Percentiles rank a stretch among this genome's conserved stretches.
Evolutionary conservation across 2,113 vertebrate genomes (phyloP).

Genomic region (Scartelaos histophorus): DNA sequence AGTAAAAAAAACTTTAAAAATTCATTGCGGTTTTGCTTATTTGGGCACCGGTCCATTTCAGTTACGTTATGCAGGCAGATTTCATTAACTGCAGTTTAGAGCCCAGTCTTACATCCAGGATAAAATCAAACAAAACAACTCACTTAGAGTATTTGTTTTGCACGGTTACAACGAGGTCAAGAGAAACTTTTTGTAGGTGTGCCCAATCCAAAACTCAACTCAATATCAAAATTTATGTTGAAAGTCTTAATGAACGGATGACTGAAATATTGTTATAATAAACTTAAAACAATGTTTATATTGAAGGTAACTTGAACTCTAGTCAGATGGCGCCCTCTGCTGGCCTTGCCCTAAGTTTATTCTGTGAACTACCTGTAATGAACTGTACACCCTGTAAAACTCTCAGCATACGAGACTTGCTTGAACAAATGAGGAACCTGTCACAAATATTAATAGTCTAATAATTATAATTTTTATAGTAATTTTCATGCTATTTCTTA

Average conservation of each 20-base stretch:
- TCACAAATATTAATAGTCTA: too few relatives aligned
- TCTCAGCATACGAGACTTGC: too few relatives aligned
- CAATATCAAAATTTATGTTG: not conserved
- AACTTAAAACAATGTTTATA: too few relatives aligned
- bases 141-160: slow-evolving; percentile 7
- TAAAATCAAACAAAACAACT: slow-evolving; percentile 13
- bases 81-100: slow-evolving; percentile 19
- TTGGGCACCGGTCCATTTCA: slow-evolving; percentile 9
- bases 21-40: slow-evolving; percentile 12
- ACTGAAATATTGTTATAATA: too few relatives aligned
- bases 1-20: slow-evolving; percentile 14
- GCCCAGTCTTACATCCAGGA: slow-evolving; percentile 8
- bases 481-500: too few relatives aligned
- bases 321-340: slow-evolving; percentile 54
- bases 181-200: not conserved
- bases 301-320: not conserved
- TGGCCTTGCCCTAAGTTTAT: slow-evolving; percentile 20
- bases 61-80: slow-evolving; percentile 21
- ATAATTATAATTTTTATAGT: too few relatives aligned
- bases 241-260: too few relatives aligned
- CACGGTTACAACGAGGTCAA: not conserved
- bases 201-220: not conserved
- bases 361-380: too few relatives aligned
- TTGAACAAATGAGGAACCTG: too few relatives aligned
- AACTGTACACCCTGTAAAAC: too few relatives aligned